These are phyloP conservation scores for Scytalopus superciliaris DNA, from an alignment of 2,113 vertebrate genomes.

Conservation along the genomic window DNA sequence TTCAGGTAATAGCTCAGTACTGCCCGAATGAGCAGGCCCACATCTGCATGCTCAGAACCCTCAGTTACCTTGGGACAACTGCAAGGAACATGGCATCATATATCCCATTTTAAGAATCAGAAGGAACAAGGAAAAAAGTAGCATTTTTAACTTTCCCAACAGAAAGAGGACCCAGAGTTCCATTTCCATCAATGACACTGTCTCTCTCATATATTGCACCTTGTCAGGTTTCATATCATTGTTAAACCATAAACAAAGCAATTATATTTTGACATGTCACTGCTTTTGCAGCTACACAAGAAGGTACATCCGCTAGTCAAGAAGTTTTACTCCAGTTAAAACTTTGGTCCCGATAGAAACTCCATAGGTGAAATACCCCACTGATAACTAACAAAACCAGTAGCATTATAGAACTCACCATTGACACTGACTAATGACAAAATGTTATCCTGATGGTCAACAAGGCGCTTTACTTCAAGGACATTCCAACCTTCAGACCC, in stretches of 20 bases:
- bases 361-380: background rate
- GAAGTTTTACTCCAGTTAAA: background rate
- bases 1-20: background rate
- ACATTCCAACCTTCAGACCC: conserved; percentile 72
- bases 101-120: background rate
- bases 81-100: background rate
- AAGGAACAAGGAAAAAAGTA: background rate
- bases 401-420: conserved; percentile 70
- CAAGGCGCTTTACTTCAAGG: conserved; percentile 79
- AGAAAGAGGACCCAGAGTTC: background rate
- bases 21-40: background rate
- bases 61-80: background rate
- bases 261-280: background rate
- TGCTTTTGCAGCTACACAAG: background rate
- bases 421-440: conserved; percentile 84
- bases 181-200: background rate
- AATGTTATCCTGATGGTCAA: conserved; percentile 90
- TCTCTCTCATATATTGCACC: background rate
- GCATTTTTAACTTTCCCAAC: background rate
- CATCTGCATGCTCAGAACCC: background rate
- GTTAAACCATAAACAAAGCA: background rate
- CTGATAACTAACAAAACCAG: background rate
- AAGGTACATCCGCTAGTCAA: background rate
- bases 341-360: background rate
- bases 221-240: background rate